Evolutionary conservation across 1,140 invertebrate genomes (phyloP).

Genomic region (Drosophila trapezifrons): DNA sequence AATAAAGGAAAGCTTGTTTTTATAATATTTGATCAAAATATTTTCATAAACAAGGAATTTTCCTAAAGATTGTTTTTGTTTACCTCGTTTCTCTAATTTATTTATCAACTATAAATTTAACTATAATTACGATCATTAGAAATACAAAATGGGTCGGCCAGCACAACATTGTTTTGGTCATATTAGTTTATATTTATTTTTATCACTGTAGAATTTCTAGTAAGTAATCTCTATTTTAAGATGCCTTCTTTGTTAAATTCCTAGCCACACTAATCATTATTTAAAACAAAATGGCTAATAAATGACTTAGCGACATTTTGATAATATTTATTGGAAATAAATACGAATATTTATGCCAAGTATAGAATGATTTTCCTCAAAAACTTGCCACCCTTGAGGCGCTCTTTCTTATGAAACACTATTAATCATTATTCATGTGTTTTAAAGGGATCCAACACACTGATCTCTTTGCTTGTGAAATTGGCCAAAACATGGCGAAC

Average conservation of each 20-base stretch:
- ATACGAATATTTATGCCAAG: background rate
- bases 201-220: too few species aligned
- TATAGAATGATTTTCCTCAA: constrained; percentile 10
- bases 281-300: background rate
- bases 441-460: constrained; percentile 27
- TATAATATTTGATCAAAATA: background rate
- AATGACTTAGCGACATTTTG: too few species aligned
- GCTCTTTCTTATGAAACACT: constrained; percentile 24
- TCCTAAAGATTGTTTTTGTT: constrained; percentile 12
- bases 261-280: background rate
- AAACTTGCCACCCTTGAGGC: constrained; percentile 7
- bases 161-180: background rate
- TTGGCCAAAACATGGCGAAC: constrained; percentile 43
- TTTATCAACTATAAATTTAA: background rate
- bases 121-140: background rate
- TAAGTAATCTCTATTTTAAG: background rate
- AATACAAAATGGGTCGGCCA: too few species aligned
- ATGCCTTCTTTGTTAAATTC: background rate
- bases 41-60: constrained; percentile 10
- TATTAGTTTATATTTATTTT: background rate
- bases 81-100: background rate
- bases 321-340: background rate
- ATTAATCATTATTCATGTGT: constrained; percentile 35
- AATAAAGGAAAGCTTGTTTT: background rate
- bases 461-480: constrained; percentile 40